phyloP scores from a whole-genome alignment of 2,888 invertebrate genomes.

The Plebejus anna region DNA sequence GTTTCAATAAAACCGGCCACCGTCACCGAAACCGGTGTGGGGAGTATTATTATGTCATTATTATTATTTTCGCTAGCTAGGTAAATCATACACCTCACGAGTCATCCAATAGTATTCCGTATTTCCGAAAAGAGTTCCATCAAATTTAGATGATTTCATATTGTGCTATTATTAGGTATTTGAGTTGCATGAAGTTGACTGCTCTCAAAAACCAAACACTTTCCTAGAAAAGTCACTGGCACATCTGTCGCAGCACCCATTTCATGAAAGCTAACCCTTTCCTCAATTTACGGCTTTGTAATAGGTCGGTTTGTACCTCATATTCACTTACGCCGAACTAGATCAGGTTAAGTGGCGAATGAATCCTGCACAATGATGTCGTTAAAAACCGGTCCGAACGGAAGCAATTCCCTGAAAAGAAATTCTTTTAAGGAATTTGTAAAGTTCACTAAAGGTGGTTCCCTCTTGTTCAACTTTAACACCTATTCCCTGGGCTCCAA shows the following conservation, averaged over 20 bases:
- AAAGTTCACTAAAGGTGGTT: slow-evolving; percentile 33
- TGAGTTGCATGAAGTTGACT: background rate
- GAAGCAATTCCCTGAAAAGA: slow-evolving; percentile 50
- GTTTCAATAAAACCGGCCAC: too few relatives aligned
- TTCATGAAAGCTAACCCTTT: background rate
- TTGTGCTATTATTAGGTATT: too few relatives aligned
- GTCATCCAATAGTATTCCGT: background rate
- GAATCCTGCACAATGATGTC: slow-evolving; percentile 48
- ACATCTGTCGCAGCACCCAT: background rate
- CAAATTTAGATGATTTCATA: background rate
- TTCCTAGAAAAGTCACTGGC: background rate
- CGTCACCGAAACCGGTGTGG: too few relatives aligned
- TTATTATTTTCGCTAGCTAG: too few relatives aligned
- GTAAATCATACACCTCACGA: background rate
- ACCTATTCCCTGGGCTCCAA: slow-evolving; percentile 16
- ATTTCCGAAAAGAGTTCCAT: background rate
- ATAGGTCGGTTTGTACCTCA: slow-evolving; percentile 18
- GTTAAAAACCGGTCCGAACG: slow-evolving; percentile 48
- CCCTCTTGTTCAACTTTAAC: slow-evolving; percentile 18
- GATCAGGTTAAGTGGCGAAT: slow-evolving; percentile 35
- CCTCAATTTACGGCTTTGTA: background rate
- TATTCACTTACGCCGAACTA: slow-evolving; percentile 28
- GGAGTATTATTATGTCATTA: too few relatives aligned
- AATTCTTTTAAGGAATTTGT: slow-evolving; percentile 45
- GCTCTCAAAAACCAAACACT: background rate